Evolutionary conservation across 2,797 vertebrate species (phyloP), one percentile per base, ranked within the genome.

Genomic region (Malurus splendens): DNA sequence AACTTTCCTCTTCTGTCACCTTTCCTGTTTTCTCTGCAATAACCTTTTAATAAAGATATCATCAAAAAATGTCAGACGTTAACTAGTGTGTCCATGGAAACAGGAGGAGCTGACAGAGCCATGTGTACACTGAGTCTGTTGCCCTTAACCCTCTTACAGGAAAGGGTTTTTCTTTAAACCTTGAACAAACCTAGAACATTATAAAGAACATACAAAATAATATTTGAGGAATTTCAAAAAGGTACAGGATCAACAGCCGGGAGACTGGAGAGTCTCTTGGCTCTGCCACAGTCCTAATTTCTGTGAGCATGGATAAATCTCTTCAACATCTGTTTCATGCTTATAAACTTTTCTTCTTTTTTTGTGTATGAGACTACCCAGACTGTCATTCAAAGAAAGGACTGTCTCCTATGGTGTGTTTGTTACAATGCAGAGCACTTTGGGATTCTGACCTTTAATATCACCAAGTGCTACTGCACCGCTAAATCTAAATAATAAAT

Each of bases 41-140:
- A 87, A 52, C 57, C 83, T 81, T 76, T 45, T 81, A 38, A 41
- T 59, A 80, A 82, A 82, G 41, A 56, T 16, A 68, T 9, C 4
- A 19, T 54, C 27, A 90, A 72, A 76, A 88, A 71, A 59, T 52
- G 36, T 86, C 67, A 76, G 45, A 78, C 0, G 7, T 70, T 92
- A 91, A 75, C 42, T 32, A 73, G 19, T n/a, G 85, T 73, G 93
- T 65, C 89, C 90, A 78, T 92, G 70, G 93, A 91, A 95, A 95
- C 82, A 60, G 79, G 28, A 62, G 62, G 45, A 81, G 47, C 42
- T 59, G 85, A 71, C 75, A 50, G 73, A 91, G 8, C n/a, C 33
- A 10, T 7, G 32, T 25, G 12, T 65, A 41, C 44, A 78, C 50
- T 42, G 38, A 68, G 32, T 41, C 12, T 12, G 9, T 30, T 4